These are phyloP conservation scores for Physella acuta DNA, from an alignment of 1,140 invertebrate species.

Conservation along the genomic window DNA sequence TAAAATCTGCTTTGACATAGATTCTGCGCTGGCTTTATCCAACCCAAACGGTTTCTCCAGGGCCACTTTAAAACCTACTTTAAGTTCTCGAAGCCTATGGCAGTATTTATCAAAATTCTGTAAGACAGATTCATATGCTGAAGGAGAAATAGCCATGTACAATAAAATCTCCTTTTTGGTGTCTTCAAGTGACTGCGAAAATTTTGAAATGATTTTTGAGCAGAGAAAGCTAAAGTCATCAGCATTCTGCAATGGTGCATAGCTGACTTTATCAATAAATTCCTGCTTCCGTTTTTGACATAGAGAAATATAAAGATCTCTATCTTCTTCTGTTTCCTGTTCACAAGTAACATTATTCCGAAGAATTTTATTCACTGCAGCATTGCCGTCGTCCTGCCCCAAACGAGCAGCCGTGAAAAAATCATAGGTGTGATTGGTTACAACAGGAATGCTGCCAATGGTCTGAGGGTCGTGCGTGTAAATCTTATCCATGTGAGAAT, in stretches of 20 bases:
- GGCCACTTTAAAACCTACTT: constrained; percentile 25
- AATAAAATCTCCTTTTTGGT: constrained; percentile 41
- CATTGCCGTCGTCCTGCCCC: constrained; percentile 28
- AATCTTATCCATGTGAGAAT: neutral
- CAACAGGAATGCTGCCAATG: neutral
- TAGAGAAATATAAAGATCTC: neutral
- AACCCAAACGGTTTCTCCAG: constrained; percentile 59
- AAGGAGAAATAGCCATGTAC: constrained; percentile 54
- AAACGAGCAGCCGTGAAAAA: constrained; percentile 41
- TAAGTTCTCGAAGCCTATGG: neutral
- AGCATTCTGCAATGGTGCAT: constrained; percentile 27
- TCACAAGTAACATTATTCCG: constrained; percentile 33
- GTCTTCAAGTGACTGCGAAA: neutral
- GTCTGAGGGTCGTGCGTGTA: too few species aligned
- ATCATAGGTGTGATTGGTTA: constrained; percentile 38
- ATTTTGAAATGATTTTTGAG: neutral
- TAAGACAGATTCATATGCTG: constrained; percentile 41
- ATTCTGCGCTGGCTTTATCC: constrained; percentile 40
- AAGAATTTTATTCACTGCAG: constrained; percentile 32
- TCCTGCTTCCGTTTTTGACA: constrained; percentile 32
- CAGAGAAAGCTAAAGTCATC: constrained; percentile 24
- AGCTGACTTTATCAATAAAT: constrained; percentile 35
- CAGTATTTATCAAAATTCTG: constrained; percentile 39
- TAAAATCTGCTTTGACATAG: constrained; percentile 39
- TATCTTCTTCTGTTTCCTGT: neutral